A percentile compares a stretch with the other conserved stretches of the same genome.
Conservation (phyloP, 1,140 invertebrate genomes). For the Stegodyphus mimosarum region DNA sequence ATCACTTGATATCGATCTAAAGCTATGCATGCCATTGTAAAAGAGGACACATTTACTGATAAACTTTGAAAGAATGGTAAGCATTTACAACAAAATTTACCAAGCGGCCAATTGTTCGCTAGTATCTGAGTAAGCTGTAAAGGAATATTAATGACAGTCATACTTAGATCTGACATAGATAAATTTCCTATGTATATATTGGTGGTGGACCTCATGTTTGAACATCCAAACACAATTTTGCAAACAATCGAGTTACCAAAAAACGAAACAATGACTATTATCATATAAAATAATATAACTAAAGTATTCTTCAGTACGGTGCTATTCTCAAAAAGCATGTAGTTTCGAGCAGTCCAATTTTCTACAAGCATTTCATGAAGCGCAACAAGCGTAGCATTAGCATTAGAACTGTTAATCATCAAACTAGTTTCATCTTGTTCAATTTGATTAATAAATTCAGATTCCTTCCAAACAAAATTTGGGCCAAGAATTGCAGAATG, state of each 20-base stretch:
- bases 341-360: background rate
- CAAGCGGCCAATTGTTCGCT: constrained; percentile 30
- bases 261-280: constrained; percentile 26
- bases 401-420: background rate
- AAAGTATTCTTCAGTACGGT: background rate
- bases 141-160: constrained; percentile 35
- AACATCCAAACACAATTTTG: constrained; percentile 15
- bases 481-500: too few species aligned
- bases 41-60: constrained; percentile 72
- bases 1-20: constrained; percentile 71
- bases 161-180: constrained; percentile 41
- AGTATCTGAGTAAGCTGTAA: constrained; percentile 12
- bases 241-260: constrained; percentile 45
- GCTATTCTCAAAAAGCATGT: background rate
- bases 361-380: background rate
- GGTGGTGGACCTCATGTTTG: constrained; percentile 9
- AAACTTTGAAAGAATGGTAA: constrained; percentile 65
- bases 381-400: background rate
- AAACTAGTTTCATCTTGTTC: too few species aligned
- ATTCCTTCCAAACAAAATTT: too few species aligned
- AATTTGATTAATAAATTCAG: too few species aligned
- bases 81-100: constrained; percentile 17
- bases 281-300: constrained; percentile 8
- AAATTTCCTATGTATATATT: constrained; percentile 42
- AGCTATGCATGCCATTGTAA: constrained; percentile 72